Base-by-base conservation (phyloP, 2,888 invertebrate species). In the Ophion ellenae region DNA sequence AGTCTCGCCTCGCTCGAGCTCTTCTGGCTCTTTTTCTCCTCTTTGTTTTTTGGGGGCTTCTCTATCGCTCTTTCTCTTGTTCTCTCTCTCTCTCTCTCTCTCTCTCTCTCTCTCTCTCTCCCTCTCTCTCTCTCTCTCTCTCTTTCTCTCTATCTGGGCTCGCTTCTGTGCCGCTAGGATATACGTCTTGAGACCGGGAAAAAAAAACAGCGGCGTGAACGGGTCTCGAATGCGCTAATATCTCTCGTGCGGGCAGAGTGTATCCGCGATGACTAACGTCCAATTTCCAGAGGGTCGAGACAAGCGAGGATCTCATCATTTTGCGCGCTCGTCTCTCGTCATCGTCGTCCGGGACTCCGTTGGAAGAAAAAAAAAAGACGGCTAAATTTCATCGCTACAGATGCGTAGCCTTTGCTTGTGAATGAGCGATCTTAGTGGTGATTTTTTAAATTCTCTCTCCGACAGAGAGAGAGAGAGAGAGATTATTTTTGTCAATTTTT, bases 211-310 rank as follows among this genome's bases (percentile, higher is more conserved):
- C 47, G 14, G 2, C 53, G 36, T 20, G 28, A 14, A 70, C 64
- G 53, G n/a, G 6, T 28, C 69, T 32, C 36, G 66, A 53, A 71
- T 73, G 47, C 57, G 71, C 59, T 57, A 61, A 14, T 11, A 74
- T 79, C 74, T 80, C 82, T 82, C 77, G 64, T 61, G 14, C 36
- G n/a, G 20, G 40, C 17, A 66, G 47, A 76, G 57, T 45, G 7
- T 53, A 28, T 11, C 36, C 59, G 57, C 75, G 77, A 77, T 73
- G 78, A 74, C 78, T 77, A 82, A 82, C 77, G 59, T 82, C 70
- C 70, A 82, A 70, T 83, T 83, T 73, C 47, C 59, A 83, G 69
- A 67, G 24, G 74, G 32, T 47, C 47, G 67, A 28, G 69, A 53
- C 45, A 36, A 28, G 59, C 66, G 76, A 59, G 70, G 63, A 36